Base-by-base conservation (phyloP, 1,140 invertebrate genomes). In the Microplitis mediator region DNA sequence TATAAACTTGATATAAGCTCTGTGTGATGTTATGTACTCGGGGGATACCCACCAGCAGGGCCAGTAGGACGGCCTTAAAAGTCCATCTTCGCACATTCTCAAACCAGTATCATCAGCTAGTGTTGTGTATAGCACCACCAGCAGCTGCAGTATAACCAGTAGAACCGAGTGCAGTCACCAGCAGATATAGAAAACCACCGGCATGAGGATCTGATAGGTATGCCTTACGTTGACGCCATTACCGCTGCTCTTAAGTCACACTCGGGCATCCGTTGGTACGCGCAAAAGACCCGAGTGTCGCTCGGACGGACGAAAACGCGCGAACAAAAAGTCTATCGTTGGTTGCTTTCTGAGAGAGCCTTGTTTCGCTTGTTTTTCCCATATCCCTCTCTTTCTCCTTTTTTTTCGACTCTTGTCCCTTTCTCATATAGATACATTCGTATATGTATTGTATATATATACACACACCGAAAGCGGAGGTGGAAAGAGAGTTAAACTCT, bases 141-240 rank as follows among this genome's bases (percentile, higher is more conserved):
- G 39, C 39, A 45, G 39, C 39, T 45, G 8, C 39, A 8, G 39
- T 2, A 45, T 45, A 45, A 45, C 8, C 39, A 54, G 16, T 5
- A 54, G 52, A 54, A 54, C 11, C 52, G n/a, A 54, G 52, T 23
- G 1, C 23, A 23, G 1, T 23, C 23, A 23, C 16, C 52, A 16
- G 13, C n/a, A 54, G 16, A 16, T 16, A 54, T 54, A 14, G n/a
- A n/a, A 54, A 14, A 54, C 71, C 64, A 8, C n/a, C n/a, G 11
- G 51, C 61, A 68, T 74, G 76, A 76, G 72, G 74, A 74, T 45
- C 76, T 72, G 75, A 78, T 69, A 65, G 56, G 74, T 64, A 73
- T 67, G 74, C 68, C 64, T 69, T 34, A 68, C 75, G 67, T 77
- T 80, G 77, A 82, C 78, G 78, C 80, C 77, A 81, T 79, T 82